Percentiles rank a stretch among this genome's conserved stretches.
Conservation (phyloP, 2,113 vertebrate species). For the Spermophilus dauricus region DNA sequence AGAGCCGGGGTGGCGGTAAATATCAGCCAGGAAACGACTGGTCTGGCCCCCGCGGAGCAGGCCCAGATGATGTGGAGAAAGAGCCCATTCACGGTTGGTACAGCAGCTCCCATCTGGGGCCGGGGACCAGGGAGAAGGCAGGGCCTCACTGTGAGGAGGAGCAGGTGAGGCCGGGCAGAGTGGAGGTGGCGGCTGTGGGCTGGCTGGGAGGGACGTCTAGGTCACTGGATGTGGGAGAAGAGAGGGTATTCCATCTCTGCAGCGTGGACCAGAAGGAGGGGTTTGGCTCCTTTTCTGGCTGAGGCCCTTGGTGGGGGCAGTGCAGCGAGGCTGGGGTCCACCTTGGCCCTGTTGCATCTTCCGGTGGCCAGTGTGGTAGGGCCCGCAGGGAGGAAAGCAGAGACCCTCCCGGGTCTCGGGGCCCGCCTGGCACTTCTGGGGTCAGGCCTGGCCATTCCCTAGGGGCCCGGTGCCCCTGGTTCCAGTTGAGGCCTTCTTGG, state of each 20-base stretch:
- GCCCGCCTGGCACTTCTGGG: no score
- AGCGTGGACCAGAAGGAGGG: no score
- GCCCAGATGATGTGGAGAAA: neutral
- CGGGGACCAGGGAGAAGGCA: neutral
- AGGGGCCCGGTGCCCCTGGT: neutral
- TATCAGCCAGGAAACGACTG: no score
- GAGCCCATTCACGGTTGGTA: neutral
- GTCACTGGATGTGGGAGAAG: neutral
- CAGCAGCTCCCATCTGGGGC: neutral
- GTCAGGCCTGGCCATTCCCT: no score
- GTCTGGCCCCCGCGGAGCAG: neutral
- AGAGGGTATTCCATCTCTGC: fast-evolving
- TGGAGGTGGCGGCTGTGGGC: neutral
- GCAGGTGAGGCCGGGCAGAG: neutral
- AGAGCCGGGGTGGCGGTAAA: neutral
- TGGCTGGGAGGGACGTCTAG: neutral
- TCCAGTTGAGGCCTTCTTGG: neutral
- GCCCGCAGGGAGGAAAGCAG: neutral
- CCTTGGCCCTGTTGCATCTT: no score
- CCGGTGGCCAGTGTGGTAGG: neutral
- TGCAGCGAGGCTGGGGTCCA: neutral
- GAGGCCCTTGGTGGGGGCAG: neutral
- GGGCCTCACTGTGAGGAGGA: neutral
- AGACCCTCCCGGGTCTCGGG: neutral
- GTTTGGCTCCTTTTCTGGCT: neutral